Evolutionary conservation across 2,797 vertebrate genomes (phyloP).

Genomic region (Pseudocheirus occidentalis): DNA sequence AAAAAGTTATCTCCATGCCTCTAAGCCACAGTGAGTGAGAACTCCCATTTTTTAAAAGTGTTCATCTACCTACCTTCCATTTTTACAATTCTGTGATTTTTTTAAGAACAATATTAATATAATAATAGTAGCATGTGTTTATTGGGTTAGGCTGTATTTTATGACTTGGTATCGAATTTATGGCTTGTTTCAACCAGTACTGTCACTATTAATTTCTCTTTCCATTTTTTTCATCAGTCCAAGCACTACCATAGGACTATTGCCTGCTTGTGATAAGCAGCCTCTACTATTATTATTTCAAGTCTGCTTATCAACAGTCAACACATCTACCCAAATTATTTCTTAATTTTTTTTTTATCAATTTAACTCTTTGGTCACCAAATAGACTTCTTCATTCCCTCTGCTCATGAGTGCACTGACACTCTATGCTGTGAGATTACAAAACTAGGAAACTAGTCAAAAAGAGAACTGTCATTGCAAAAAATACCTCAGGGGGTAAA

Average conservation of each 20-base stretch:
- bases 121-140: constrained; percentile 85
- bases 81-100: constrained; percentile 85
- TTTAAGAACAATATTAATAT: constrained; percentile 87
- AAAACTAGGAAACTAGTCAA: constrained; percentile 69
- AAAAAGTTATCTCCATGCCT: constrained; percentile 78
- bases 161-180: constrained; percentile 87
- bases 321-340: constrained; percentile 83
- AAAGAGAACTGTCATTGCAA: constrained; percentile 62
- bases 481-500: constrained; percentile 84
- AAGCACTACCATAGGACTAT: constrained; percentile 85
- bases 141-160: constrained; percentile 87
- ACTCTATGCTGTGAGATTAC: constrained; percentile 49
- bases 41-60: constrained; percentile 78
- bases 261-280: constrained; percentile 84
- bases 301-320: constrained; percentile 83
- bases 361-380: constrained; percentile 77
- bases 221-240: constrained; percentile 85
- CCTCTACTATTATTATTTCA: constrained; percentile 82
- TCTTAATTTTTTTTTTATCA: constrained; percentile 65
- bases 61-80: constrained; percentile 81
- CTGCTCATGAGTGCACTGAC: constrained; percentile 50
- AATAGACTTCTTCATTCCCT: constrained; percentile 34
- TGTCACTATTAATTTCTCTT: constrained; percentile 87
- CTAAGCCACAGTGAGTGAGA: constrained; percentile 78
- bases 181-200: constrained; percentile 84